A percentile compares a stretch with the other conserved stretches of the same genome.
Evolutionary conservation across 1,140 invertebrate genomes (phyloP).

Genomic region (Neocloeon triangulifer): DNA sequence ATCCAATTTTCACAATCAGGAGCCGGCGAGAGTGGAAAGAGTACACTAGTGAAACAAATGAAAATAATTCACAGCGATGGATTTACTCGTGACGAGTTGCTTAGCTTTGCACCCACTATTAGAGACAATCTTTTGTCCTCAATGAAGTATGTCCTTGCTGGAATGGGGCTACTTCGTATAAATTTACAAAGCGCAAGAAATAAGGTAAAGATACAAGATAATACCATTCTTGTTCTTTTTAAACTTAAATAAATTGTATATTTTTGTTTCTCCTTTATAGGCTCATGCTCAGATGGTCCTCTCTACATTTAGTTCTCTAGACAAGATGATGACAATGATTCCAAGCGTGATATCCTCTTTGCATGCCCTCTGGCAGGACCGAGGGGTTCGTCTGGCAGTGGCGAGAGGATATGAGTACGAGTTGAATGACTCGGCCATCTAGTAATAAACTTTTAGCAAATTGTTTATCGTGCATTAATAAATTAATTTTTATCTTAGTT

Average conservation of each 20-base stretch:
- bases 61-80: conserved; percentile 57
- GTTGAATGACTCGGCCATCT: conserved; percentile 51
- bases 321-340: conserved; percentile 23
- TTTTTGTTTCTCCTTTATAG: conserved; percentile 14
- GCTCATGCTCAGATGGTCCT: conserved; percentile 23
- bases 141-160: conserved; percentile 42
- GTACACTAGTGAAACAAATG: conserved; percentile 47
- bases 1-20: conserved; percentile 14
- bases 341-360: conserved; percentile 22
- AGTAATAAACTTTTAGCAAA: conserved; percentile 22
- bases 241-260: not conserved
- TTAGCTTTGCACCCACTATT: conserved; percentile 35
- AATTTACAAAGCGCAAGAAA: conserved; percentile 33
- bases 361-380: conserved; percentile 27
- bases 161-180: conserved; percentile 38
- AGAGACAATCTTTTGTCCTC: conserved; percentile 39
- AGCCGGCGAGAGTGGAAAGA: conserved; percentile 43
- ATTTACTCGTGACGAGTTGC: conserved; percentile 39
- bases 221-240: not conserved
- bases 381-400: conserved; percentile 33
- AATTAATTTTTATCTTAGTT: conserved; percentile 19
- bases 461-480: not conserved
- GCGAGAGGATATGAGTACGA: conserved; percentile 47
- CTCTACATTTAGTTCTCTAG: conserved; percentile 22
- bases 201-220: conserved; percentile 18